A percentile compares a stretch with the other conserved stretches of the same genome.
Evolutionary conservation across 2,113 vertebrate species (phyloP).

Genomic region (Cyanoderma ruficeps): DNA sequence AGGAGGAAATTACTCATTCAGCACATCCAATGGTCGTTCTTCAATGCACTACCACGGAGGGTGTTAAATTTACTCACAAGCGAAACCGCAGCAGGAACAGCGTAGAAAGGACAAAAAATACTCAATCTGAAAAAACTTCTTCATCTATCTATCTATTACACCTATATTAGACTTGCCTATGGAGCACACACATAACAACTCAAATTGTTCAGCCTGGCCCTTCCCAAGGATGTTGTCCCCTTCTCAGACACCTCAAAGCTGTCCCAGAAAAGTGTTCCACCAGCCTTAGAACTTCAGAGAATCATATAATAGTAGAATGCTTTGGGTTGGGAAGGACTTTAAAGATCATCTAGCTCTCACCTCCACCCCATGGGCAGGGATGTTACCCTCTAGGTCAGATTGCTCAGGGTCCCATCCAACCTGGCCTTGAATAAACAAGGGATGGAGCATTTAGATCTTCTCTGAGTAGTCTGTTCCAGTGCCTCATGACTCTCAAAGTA

Average conservation of each 20-base stretch:
- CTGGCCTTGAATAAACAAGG: background rate
- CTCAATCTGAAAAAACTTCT: background rate
- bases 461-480: background rate
- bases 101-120: background rate
- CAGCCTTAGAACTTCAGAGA: background rate
- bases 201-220: background rate
- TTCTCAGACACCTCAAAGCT: background rate
- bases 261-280: background rate
- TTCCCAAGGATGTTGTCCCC: background rate
- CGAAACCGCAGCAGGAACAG: background rate
- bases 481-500: background rate
- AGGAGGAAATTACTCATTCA: background rate
- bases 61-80: background rate
- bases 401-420: background rate
- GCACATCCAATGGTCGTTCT: background rate
- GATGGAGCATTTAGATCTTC: background rate
- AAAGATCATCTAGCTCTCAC: background rate
- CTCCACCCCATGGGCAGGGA: background rate
- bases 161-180: background rate
- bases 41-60: fast-evolving
- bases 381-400: background rate
- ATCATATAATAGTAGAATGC: background rate
- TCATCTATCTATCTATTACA: background rate
- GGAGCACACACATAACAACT: background rate
- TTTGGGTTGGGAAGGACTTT: background rate